Evolutionary conservation across 2,888 invertebrate genomes (phyloP).

Genomic region (Agriotes lineatus): DNA sequence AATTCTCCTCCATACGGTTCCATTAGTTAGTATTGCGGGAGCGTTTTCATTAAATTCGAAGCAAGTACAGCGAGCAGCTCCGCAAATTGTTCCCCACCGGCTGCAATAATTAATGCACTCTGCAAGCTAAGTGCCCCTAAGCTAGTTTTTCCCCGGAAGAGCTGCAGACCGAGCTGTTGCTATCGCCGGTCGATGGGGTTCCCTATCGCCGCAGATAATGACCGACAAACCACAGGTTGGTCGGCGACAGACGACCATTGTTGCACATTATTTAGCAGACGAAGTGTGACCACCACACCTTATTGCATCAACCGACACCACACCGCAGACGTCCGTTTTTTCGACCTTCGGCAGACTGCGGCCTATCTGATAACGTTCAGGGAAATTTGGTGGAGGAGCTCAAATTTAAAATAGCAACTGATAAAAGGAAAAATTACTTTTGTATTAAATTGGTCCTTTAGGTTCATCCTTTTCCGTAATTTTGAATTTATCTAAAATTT

Average conservation of each 20-base stretch:
- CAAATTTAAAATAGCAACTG: too few relatives aligned
- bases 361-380: too few relatives aligned
- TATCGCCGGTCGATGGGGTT: slow-evolving; percentile 32
- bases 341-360: too few relatives aligned
- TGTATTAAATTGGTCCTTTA: too few relatives aligned
- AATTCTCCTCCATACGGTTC: too few relatives aligned
- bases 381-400: too few relatives aligned
- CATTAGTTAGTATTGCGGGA: too few relatives aligned
- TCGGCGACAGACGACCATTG: slow-evolving; percentile 21
- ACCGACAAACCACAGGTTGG: slow-evolving; percentile 43
- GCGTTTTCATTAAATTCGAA: slow-evolving; percentile 28
- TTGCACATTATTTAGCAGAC: slow-evolving; percentile 4
- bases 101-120: slow-evolving; percentile 38
- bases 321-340: too few relatives aligned
- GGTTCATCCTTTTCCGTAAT: too few relatives aligned
- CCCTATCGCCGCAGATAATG: slow-evolving; percentile 41
- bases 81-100: slow-evolving; percentile 28
- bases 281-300: slow-evolving; percentile 18
- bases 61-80: slow-evolving; percentile 15
- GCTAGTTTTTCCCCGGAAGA: slow-evolving; percentile 39
- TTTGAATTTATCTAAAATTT: too few relatives aligned
- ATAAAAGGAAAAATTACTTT: too few relatives aligned
- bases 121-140: slow-evolving; percentile 31
- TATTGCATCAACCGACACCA: slow-evolving; percentile 18
- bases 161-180: slow-evolving; percentile 31